Evolutionary conservation across 2,113 vertebrate genomes (phyloP).

Genomic region (Brachirus orientalis): DNA sequence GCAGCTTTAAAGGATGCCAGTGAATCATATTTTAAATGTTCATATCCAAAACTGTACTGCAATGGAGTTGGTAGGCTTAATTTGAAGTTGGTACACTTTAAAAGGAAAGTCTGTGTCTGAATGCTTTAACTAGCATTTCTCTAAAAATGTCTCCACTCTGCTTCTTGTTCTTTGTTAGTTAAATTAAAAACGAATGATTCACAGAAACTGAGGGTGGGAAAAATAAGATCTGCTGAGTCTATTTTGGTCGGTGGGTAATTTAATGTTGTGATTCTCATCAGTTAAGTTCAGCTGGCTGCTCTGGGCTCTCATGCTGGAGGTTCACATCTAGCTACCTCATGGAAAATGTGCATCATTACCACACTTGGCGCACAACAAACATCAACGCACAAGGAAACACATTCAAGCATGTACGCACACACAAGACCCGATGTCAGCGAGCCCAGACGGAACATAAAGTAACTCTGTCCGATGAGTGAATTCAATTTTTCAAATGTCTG

Average conservation of each 20-base stretch:
- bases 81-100: slow-evolving; percentile 8
- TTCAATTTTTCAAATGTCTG: slow-evolving; percentile 61
- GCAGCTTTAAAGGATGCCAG: too few species aligned
- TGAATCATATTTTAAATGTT: background rate
- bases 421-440: slow-evolving; percentile 6
- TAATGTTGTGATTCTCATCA: slow-evolving; percentile 54
- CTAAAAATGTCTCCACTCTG: slow-evolving; percentile 33
- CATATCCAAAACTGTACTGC: background rate
- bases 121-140: slow-evolving; percentile 18
- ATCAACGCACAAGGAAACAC: slow-evolving; percentile 40
- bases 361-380: slow-evolving; percentile 58
- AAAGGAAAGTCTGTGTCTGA: slow-evolving; percentile 33
- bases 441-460: slow-evolving; percentile 52
- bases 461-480: slow-evolving; percentile 36
- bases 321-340: slow-evolving; percentile 69
- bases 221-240: slow-evolving; percentile 57
- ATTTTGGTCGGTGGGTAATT: slow-evolving; percentile 65
- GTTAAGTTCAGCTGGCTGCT: slow-evolving; percentile 43
- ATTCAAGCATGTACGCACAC: slow-evolving; percentile 14
- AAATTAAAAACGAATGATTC: slow-evolving; percentile 67
- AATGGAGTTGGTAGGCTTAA: background rate
- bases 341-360: slow-evolving; percentile 83
- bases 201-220: slow-evolving; percentile 62
- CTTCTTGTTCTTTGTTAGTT: slow-evolving; percentile 44
- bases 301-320: slow-evolving; percentile 38